Percentiles rank a stretch among this genome's conserved stretches.
These are phyloP conservation scores for Callyntrura sp. DNA, from an alignment of 2,888 invertebrate species.

Conservation along the genomic window DNA sequence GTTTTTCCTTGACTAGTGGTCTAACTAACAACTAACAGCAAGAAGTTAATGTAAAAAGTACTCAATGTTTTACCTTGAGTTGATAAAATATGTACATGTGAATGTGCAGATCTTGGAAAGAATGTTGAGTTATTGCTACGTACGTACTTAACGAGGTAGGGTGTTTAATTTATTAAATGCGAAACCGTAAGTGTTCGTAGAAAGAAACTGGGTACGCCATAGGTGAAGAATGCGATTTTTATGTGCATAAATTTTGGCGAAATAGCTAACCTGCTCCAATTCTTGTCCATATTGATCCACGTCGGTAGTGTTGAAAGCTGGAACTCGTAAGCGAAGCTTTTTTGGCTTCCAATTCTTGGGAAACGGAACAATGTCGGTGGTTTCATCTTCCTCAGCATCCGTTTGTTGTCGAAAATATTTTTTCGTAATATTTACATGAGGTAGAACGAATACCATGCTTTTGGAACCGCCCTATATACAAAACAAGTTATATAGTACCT, in stretches of 20 bases:
- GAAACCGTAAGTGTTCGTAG: no score
- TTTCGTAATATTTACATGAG: slow-evolving; percentile 73
- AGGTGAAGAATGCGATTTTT: no score
- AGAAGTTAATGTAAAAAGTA: no score
- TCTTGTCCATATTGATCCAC: slow-evolving; percentile 79
- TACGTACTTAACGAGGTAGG: no score
- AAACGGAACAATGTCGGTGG: slow-evolving; percentile 71
- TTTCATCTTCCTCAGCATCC: slow-evolving; percentile 52
- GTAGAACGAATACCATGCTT: slow-evolving; percentile 77
- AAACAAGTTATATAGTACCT: not conserved
- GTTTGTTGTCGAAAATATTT: slow-evolving; percentile 70
- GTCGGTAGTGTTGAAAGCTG: slow-evolving; percentile 72
- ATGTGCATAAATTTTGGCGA: not conserved
- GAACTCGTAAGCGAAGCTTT: slow-evolving; percentile 58
- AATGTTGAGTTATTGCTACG: no score
- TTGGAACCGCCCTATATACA: slow-evolving; percentile 73
- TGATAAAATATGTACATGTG: no score
- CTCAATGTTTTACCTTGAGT: no score
- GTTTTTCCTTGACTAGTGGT: no score
- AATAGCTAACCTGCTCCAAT: slow-evolving; percentile 70
- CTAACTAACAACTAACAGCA: no score
- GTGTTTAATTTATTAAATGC: no score
- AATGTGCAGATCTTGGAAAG: no score
- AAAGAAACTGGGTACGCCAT: no score
- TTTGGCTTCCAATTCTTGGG: slow-evolving; percentile 74